phyloP scores from a whole-genome alignment of 2,113 vertebrate genomes.

The Bothrops jararaca region DNA sequence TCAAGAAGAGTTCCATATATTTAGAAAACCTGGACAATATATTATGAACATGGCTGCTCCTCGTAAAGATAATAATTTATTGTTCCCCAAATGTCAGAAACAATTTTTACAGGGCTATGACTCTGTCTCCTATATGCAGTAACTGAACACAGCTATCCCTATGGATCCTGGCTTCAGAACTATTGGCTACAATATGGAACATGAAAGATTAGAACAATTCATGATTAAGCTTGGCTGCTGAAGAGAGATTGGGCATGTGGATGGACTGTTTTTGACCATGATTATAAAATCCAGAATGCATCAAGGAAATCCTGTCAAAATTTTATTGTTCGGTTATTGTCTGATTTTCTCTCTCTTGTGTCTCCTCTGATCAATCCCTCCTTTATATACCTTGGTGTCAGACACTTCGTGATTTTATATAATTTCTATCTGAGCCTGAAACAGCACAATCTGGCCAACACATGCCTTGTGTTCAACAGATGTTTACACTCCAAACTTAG shows the following conservation, averaged over 20 bases:
- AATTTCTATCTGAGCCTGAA: background rate
- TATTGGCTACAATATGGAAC: background rate
- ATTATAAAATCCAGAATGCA: background rate
- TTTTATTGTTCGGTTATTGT: background rate
- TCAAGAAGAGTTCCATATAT: background rate
- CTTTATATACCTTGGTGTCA: background rate
- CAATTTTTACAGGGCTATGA: background rate
- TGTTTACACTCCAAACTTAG: background rate
- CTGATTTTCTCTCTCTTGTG: background rate
- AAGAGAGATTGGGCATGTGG: background rate
- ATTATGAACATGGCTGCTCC: background rate
- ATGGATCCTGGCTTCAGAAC: background rate
- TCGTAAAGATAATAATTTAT: background rate
- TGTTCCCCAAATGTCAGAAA: background rate
- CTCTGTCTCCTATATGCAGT: background rate
- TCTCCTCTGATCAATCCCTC: background rate
- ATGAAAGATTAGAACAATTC: background rate
- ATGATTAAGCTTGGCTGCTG: background rate
- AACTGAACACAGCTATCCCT: background rate
- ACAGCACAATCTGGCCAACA: background rate
- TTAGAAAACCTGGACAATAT: background rate
- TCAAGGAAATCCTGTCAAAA: background rate
- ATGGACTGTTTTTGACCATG: background rate
- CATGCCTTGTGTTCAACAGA: slow-evolving; percentile 4
- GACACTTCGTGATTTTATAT: background rate